Percentiles rank a stretch among this genome's conserved stretches.
phyloP scores from a whole-genome alignment of 2,888 invertebrate species.

The Psococerastis gibbosa region DNA sequence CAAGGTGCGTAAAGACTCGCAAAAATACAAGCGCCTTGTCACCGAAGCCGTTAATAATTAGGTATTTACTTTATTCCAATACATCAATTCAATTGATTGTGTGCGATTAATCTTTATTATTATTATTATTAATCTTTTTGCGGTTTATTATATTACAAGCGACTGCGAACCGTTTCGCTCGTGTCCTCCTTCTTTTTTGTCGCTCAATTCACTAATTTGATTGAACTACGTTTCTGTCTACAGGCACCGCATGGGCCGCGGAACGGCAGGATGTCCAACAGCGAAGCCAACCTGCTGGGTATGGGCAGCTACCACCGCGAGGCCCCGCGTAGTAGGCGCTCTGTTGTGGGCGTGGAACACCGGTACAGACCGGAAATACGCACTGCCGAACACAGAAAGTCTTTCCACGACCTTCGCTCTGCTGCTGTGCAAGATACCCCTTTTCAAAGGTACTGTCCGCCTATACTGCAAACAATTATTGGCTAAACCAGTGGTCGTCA shows the following conservation, averaged over 20 bases:
- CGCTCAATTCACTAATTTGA: background rate
- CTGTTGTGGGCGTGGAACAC: conserved; percentile 17
- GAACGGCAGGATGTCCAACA: conserved; percentile 44
- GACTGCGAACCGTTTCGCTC: too few relatives aligned
- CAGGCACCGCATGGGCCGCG: background rate
- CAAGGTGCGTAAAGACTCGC: too few relatives aligned
- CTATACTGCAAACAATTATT: too few relatives aligned
- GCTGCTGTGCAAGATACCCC: conserved; percentile 6
- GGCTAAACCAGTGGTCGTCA: too few relatives aligned
- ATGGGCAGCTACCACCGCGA: conserved; percentile 26
- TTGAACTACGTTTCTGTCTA: background rate
- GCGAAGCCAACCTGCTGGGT: conserved; percentile 64
- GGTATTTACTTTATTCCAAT: too few relatives aligned
- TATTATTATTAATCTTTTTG: too few relatives aligned
- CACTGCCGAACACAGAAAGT: conserved; percentile 19
- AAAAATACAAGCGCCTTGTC: too few relatives aligned
- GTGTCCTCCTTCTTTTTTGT: background rate
- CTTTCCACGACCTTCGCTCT: conserved; percentile 21
- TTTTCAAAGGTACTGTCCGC: background rate
- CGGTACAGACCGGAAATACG: conserved; percentile 19
- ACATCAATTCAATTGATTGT: too few relatives aligned
- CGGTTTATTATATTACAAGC: too few relatives aligned
- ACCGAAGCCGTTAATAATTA: too few relatives aligned
- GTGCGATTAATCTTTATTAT: too few relatives aligned
- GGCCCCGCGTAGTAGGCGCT: conserved; percentile 19